phyloP scores from a whole-genome alignment of 2,797 vertebrate genomes.

The Hybognathus amarus region DNA sequence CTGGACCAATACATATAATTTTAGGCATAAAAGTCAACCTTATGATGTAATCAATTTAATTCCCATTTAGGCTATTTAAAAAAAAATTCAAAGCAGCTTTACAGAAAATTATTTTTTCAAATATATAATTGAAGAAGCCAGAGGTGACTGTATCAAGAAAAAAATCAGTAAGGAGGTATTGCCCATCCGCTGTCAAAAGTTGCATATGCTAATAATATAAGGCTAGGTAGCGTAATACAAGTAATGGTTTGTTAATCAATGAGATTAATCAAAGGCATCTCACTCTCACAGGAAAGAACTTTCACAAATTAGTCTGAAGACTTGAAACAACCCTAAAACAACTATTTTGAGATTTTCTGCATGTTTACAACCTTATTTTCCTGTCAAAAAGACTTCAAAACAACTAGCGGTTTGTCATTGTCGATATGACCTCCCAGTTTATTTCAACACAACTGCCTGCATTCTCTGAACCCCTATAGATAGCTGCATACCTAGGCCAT shows the following conservation, averaged over 20 bases:
- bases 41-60: not conserved
- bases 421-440: conserved; percentile 22
- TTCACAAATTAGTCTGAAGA: not conserved
- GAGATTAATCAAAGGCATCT: not conserved
- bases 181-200: not conserved
- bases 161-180: not conserved
- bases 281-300: not conserved
- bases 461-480: conserved; percentile 38
- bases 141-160: not conserved
- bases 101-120: not conserved
- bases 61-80: not conserved
- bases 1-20: not conserved
- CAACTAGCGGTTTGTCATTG: conserved; percentile 21
- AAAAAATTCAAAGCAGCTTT: not conserved
- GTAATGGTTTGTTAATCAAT: not conserved
- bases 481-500: conserved; percentile 27
- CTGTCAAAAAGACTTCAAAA: conserved; percentile 28
- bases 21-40: not conserved
- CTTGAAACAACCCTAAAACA: not conserved
- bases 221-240: not conserved
- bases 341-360: conserved; percentile 3
- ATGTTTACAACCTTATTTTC: conserved; percentile 18
- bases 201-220: not conserved
- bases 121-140: not conserved
- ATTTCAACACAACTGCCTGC: conserved; percentile 29